Evolutionary conservation across 2,888 invertebrate genomes (phyloP).

Genomic region (Cremastinae sp.): DNA sequence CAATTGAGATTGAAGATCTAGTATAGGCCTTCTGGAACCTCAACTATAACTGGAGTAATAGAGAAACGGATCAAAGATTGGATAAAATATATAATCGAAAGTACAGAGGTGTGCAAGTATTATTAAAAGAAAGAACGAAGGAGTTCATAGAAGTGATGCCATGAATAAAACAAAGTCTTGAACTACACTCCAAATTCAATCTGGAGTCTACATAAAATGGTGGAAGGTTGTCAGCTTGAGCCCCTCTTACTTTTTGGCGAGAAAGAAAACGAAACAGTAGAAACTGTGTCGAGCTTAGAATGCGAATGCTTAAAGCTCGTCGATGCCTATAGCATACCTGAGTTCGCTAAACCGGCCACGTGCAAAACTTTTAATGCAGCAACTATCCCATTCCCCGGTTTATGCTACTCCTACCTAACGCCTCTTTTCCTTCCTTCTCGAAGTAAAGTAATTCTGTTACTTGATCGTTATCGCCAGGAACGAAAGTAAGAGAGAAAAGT

Average conservation of each 20-base stretch:
- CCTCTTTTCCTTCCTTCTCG: slow-evolving; percentile 9
- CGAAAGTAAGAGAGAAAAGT: slow-evolving; percentile 16
- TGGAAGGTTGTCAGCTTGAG: slow-evolving; percentile 41
- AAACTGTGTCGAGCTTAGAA: slow-evolving; percentile 46
- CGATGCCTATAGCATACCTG: slow-evolving; percentile 23
- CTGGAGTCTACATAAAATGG: slow-evolving; percentile 52
- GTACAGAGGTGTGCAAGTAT: slow-evolving; percentile 38
- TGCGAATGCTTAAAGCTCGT: slow-evolving; percentile 25
- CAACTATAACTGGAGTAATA: neutral
- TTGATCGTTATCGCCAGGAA: slow-evolving; percentile 44
- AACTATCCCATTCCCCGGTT: slow-evolving; percentile 21
- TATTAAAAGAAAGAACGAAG: slow-evolving; percentile 20
- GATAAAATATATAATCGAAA: slow-evolving; percentile 31
- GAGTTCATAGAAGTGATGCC: slow-evolving; percentile 40
- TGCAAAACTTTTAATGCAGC: slow-evolving; percentile 52
- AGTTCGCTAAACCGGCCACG: slow-evolving; percentile 37
- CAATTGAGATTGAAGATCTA: slow-evolving; percentile 54
- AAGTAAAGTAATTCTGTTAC: slow-evolving; percentile 49
- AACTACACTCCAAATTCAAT: slow-evolving; percentile 58
- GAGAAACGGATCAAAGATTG: slow-evolving; percentile 9
- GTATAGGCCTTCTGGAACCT: neutral
- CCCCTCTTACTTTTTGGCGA: neutral
- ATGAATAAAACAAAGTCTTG: slow-evolving; percentile 54
- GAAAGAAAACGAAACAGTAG: slow-evolving; percentile 32
- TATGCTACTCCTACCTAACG: neutral